Base-by-base conservation (phyloP, 2,888 invertebrate genomes). In the Dichetophora obliterata region DNA sequence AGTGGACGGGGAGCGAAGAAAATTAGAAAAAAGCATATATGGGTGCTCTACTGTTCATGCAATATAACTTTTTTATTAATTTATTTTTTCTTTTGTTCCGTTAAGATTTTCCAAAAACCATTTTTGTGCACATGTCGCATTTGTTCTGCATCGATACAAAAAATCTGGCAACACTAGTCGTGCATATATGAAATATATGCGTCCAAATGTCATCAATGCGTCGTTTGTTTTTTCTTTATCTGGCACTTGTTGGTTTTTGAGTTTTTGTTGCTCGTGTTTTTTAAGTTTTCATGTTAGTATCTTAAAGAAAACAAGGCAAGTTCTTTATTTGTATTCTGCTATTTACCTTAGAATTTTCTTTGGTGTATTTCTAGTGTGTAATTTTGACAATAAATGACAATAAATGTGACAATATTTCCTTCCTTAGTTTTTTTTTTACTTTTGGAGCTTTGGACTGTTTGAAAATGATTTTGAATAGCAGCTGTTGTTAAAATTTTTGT, bases 391-490 rank as follows among this genome's bases (percentile, higher is more conserved):
- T n/a, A n/a, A n/a, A n/a, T n/a, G n/a, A n/a, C n/a, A n/a, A n/a
- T n/a, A n/a, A n/a, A n/a, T 37, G 37, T 8, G 37, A 37, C 8
- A 8, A 37, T 37, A 6, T 37, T 37, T 37, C 31, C 1, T 43
- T 43, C 3, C 14, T 43, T 43, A 2, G 22, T 68, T 27, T 4
- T 34, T 48, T 68, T 48, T 22, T 50, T 50, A 8, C 6, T 34
- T 68, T 48, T 68, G 24, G 14, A 68, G 68, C 50, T 50, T 14
- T 22, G 5, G 50, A 68, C 27, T 11, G 43, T 52, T 16, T 22
- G 22, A 50, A 43, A 68, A 22, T 68, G 68, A 68, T 68, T 68
- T 68, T 24, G 68, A 22, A 22, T 50, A 68, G 48, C 68, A 68
- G 68, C 68, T 68, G 68, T 50, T 48, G 50, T n/a, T 1, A 34